Base-by-base conservation (phyloP, 2,888 invertebrate genomes). In the Coelinius sp. region DNA sequence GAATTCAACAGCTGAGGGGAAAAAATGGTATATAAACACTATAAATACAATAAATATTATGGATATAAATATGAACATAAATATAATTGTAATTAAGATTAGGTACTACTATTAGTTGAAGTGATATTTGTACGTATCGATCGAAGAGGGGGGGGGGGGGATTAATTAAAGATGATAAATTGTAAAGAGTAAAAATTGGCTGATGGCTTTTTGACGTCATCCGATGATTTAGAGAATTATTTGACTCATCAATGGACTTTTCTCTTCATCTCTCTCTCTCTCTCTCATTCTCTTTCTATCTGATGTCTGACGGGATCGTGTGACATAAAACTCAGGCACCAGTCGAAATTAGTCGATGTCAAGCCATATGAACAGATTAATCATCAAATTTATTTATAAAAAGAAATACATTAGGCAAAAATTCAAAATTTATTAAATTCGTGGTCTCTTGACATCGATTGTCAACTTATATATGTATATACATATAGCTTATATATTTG, bases 111-210 rank as follows among this genome's bases (percentile, higher is more conserved):
- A 59, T 6, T 41, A 75, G 73, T 77, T 74, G 77, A 75, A 77
- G 75, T 77, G 77, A 77, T 77, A 77, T 77, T 77, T 75, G 77
- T 77, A 77, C 74, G 77, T 77, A 77, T 74, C 71, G 41, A n/a
- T n/a, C n/a, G n/a, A n/a, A n/a, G n/a, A n/a, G n/a, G n/a, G 71
- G 70, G 73, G 74, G 74, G 72, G 68, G 71, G 66, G 71, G 73
- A 71, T 73, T 73, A 71, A 74, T 71, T 64, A 73, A 53, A 75
- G 70, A 70, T 67, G 73, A 70, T 72, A 46, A 62, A 69, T 59
- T 64, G 64, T 73, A 75, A 74, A 70, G 70, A 73, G 72, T 73
- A 74, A 68, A 75, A 73, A 72, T 76, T 73, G 74, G 74, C 73
- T 68, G 74, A 74, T 73, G 76, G 72, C 65, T 76, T 73, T 76